Base-by-base conservation (phyloP, 2,888 invertebrate genomes). In the Strigamia maritima region DNA sequence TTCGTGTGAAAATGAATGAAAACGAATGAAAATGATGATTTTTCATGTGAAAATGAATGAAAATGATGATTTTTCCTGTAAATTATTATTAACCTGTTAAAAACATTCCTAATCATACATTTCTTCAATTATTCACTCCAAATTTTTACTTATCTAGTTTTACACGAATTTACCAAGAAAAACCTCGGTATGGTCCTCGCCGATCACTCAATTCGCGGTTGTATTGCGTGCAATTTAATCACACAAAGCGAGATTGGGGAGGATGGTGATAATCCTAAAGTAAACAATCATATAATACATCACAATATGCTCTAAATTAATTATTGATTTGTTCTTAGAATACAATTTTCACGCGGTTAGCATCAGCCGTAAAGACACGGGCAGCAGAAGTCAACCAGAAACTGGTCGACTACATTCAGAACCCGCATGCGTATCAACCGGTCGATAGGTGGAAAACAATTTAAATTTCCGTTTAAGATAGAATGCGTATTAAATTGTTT, bases 301-400 rank as follows among this genome's bases (percentile, higher is more conserved):
- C 6, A 7, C 4, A 77, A 3, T 49, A 60, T 28, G 6, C 40
- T 54, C 26, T 26, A 54, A 26, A 76, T 76, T 80, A 24, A 16
- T 70, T 79, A 70, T 35, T 77, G 16, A 49, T 79, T 60, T 22
- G n/a, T n/a, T 65, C 60, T 49, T 79, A 80, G 54, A 70, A 35
- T 75, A 80, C 81, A 28, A 75, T 83, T 49, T 78, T 86, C 76
- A 85, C 84, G 19, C 84, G 86, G 81, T 82, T 87, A 75, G 85
- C 87, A 12, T 84, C 82, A 78, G 95, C 92, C 8, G 93, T 97
- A 91, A 95, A 93, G 87, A 90, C 92, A 2, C 97, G 96, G 86
- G 93, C 95, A 75, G 94, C 93, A 79, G 95, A 94, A 87, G 93
- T 98, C 19, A 97, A 94, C 85, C 96, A 93, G 35, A 95, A 93